Percentiles rank a stretch among this genome's conserved stretches.
phyloP scores from a whole-genome alignment of 2,797 vertebrate genomes.

The Malacoraja senta region DNA sequence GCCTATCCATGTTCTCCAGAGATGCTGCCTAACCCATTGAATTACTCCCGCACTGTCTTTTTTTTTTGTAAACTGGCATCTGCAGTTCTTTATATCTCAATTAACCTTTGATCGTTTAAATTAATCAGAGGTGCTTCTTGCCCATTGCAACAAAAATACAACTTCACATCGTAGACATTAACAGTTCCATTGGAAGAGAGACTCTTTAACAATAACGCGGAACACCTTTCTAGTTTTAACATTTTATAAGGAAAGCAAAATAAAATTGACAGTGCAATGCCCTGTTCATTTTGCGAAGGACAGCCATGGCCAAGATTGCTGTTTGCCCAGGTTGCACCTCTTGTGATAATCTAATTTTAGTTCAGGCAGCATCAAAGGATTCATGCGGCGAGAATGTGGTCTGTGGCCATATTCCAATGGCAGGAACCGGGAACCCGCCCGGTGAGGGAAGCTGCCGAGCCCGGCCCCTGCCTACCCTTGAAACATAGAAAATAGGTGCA shows the following conservation, averaged over 20 bases:
- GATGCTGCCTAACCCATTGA: too few relatives aligned
- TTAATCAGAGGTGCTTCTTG: neutral
- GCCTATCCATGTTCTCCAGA: too few relatives aligned
- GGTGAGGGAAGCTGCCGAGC: too few relatives aligned
- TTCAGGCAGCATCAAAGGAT: neutral
- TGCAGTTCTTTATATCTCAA: too few relatives aligned
- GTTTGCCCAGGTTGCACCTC: neutral
- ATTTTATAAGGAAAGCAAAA: conserved; percentile 3
- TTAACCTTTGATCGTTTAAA: neutral
- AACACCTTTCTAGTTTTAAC: neutral
- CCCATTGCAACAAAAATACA: neutral
- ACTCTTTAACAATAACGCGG: neutral
- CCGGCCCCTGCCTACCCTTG: too few relatives aligned
- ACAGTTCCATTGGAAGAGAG: neutral
- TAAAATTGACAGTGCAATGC: neutral
- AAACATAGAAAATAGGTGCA: too few relatives aligned
- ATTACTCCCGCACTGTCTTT: too few relatives aligned
- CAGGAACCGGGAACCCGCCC: too few relatives aligned
- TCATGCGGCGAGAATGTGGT: too few relatives aligned
- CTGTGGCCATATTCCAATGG: too few relatives aligned
- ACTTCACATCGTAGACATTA: neutral
- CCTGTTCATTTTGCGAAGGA: conserved; percentile 20
- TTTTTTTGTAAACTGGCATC: too few relatives aligned
- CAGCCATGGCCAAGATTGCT: neutral
- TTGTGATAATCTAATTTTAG: conserved; percentile 7